phyloP scores from a whole-genome alignment of 1,140 invertebrate genomes.

The Diabrotica virgifera region DNA sequence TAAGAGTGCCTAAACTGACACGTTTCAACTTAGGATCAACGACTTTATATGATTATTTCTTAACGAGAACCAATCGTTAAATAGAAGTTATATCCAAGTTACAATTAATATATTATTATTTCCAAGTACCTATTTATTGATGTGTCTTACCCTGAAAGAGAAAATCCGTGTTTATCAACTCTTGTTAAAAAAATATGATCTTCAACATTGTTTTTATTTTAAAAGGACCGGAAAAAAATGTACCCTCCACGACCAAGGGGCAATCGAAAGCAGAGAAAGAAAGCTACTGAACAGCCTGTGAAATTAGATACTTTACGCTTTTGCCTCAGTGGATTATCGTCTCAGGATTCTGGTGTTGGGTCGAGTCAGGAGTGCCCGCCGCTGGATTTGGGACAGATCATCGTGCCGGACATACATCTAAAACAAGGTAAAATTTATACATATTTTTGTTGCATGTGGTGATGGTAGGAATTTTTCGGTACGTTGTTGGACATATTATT shows the following conservation, averaged over 20 bases:
- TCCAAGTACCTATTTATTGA: too few relatives aligned
- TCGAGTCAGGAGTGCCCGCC: conserved; percentile 37
- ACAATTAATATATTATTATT: too few relatives aligned
- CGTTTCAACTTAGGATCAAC: too few relatives aligned
- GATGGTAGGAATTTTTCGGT: too few relatives aligned
- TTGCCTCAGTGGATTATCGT: conserved; percentile 36
- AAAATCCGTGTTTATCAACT: not conserved
- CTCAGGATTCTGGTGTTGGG: conserved; percentile 38
- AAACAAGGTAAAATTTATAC: conserved; percentile 14
- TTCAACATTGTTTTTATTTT: conserved; percentile 23
- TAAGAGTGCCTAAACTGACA: too few relatives aligned
- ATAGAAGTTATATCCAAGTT: too few relatives aligned
- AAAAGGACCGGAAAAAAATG: conserved; percentile 60
- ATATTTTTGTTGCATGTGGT: too few relatives aligned
- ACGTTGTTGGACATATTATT: too few relatives aligned
- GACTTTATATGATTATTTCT: too few relatives aligned
- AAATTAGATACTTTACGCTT: conserved; percentile 37
- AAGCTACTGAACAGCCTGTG: conserved; percentile 22
- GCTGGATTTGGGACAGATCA: conserved; percentile 36
- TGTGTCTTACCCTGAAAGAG: too few relatives aligned
- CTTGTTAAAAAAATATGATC: not conserved
- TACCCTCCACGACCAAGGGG: conserved; percentile 61
- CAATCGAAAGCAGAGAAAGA: conserved; percentile 33
- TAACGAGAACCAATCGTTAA: too few relatives aligned
- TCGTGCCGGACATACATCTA: conserved; percentile 34